Percentiles rank a stretch among this genome's conserved stretches.
Evolutionary conservation across 2,113 vertebrate species (phyloP).

Genomic region (Oreotrochilus melanogaster): DNA sequence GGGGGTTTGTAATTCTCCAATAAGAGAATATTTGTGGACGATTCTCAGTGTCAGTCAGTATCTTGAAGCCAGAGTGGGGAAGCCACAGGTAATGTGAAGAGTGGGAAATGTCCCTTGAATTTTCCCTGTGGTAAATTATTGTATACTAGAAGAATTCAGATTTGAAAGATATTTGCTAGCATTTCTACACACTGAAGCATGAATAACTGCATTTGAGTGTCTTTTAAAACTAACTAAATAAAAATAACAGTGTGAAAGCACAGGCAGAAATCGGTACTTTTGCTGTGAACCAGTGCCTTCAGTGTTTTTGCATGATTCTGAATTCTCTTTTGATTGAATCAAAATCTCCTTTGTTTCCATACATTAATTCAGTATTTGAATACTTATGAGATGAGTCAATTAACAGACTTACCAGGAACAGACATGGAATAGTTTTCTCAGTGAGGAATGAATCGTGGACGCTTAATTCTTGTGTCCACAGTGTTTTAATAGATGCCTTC

Average conservation of each 20-base stretch:
- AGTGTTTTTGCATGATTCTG: background rate
- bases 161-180: background rate
- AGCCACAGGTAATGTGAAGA: accelerated
- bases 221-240: background rate
- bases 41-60: background rate
- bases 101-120: background rate
- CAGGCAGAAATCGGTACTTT: background rate
- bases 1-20: background rate
- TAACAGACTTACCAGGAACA: background rate
- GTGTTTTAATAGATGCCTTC: background rate
- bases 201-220: background rate
- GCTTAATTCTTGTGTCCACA: accelerated
- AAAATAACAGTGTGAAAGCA: background rate
- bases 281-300: background rate
- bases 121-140: accelerated
- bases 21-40: accelerated
- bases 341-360: background rate
- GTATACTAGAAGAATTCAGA: accelerated
- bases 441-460: background rate
- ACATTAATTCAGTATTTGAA: background rate
- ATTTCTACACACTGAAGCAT: background rate
- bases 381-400: too few relatives aligned
- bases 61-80: background rate
- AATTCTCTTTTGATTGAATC: background rate
- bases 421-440: background rate